Base-by-base conservation (phyloP, 2,113 vertebrate species). In the Campylorhamphus procurvoides region DNA sequence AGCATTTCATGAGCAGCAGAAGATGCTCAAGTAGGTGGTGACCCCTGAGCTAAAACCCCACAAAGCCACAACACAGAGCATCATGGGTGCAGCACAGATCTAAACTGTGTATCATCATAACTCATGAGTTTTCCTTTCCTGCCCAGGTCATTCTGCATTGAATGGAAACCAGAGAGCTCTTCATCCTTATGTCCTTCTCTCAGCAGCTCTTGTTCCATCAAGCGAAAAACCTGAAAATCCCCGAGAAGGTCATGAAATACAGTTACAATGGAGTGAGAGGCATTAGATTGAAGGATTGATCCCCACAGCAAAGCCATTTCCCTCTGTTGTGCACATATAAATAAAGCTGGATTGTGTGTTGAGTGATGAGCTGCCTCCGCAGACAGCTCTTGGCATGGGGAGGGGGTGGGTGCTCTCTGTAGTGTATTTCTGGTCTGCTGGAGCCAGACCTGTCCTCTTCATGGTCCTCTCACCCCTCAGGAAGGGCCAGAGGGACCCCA, bases 201-300 rank as follows among this genome's bases (percentile, higher is more conserved):
- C 87, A 11, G 3, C 10, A 29, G 69, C 46, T 91, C 91, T 95
- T 89, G 87, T 92, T 95, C 91, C 27, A 39, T 94, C 91, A 89
- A 96, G 89, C 94, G 87, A 64, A 67, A 96, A 86, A 94, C 90
- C 91, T 82, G 40, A 90, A 95, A 94, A 89, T 81, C 91, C 72
- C 81, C 11, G 31, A 92, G 96, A 84, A 95, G 94, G 87, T 14
- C 39, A 92, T 40, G 94, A 96, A 97, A 95, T 83, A 78, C 94
- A 97, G 96, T 96, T 95, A 97, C 96, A 96, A 84, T 93, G 95
- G 93, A 96, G 96, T 95, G 96, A 92, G 95, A 97, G 96, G 96
- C 91, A 84, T 94, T 97, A 93, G 85, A 90, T 50, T 97, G 97
- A 98, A 97, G 96, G 97, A 97, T 96, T 96, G 97, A 97, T 97